Base-by-base conservation (phyloP, 2,797 vertebrate species). In the Pantherophis vulpinus region DNA sequence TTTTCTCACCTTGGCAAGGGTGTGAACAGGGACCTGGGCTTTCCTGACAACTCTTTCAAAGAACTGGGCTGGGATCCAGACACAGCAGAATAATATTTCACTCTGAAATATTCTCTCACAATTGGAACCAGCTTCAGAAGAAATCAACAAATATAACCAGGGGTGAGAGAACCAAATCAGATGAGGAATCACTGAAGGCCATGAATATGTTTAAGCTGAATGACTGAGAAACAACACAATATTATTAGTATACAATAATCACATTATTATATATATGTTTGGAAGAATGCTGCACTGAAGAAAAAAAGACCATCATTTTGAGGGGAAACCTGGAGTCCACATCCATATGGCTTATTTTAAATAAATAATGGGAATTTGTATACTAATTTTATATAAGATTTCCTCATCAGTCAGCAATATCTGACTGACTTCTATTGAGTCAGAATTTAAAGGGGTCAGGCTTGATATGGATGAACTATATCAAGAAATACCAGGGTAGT, bases 1-100 rank as follows among this genome's bases (percentile, higher is more conserved):
- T 95, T 96, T 96, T 92, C 86, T 95, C 94, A 94, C 58, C 90
- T 94, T 88, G 95, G 89, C 91, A 95, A 23, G 60, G 70, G 87
- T 54, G 14, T 94, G 95, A 94, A 89, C 47, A 51, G 37, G 66
- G 14, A 89, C 90, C 93, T 51, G 91, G 29, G 32, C 87, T 92
- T 95, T 60, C 79, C 88, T 95, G 93, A 94, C 83, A 95, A 91
- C 59, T 92, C 3, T 63, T 13, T 91, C 86, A 25, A 86, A 58
- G 58, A 92, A 92, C 2, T 42, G n/a, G 51, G 58, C 51, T 55
- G 83, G 79, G 79, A 90, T 87, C 54, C 60, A 90, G 14, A 16
- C 4, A 25, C 10, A 2, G 37, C 0, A 83, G 10, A 83, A 56
- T 16, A 18, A n/a, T 23, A 59, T 88, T 88, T 51, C 23, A 32